A percentile compares a stretch with the other conserved stretches of the same genome.
Conservation (phyloP, 2,113 vertebrate genomes). For the Capreolus pygargus region DNA sequence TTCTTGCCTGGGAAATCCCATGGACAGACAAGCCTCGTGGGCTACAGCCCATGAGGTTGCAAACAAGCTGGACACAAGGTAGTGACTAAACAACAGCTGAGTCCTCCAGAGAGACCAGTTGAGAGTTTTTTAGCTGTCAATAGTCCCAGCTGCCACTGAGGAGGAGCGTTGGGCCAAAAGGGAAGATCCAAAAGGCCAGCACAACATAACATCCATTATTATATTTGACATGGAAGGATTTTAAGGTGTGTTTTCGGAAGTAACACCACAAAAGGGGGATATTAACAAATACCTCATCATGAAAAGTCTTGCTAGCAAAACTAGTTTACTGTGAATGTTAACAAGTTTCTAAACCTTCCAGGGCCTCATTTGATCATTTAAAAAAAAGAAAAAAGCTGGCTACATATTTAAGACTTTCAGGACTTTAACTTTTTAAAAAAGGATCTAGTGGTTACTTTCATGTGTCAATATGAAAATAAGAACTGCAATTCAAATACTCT, state of each 20-base stretch:
- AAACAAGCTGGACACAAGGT: not conserved
- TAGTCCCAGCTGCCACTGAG: not conserved
- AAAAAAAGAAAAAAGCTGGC: not conserved
- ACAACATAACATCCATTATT: fast-evolving
- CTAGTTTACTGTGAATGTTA: not conserved
- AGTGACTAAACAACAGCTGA: not conserved
- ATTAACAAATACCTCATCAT: not conserved
- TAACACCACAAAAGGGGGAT: not conserved
- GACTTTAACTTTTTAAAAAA: not conserved
- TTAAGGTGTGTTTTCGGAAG: not conserved
- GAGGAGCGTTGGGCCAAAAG: not conserved
- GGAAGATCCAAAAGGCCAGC: not conserved
- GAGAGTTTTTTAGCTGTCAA: not conserved
- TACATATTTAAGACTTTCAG: not conserved
- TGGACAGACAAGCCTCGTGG: not conserved
- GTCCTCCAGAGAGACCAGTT: not conserved
- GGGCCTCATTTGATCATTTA: not conserved
- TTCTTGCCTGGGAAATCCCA: not conserved
- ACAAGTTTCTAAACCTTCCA: not conserved
- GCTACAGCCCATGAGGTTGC: not conserved
- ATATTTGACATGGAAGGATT: not conserved
- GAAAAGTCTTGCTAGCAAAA: not conserved
- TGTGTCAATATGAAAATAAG: not conserved
- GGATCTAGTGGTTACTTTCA: not conserved
- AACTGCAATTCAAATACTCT: not conserved